Percentiles rank a stretch among this genome's conserved stretches.
These are phyloP conservation scores for Apostichopus japonicus DNA, from an alignment of 35 echinoderm and acorn worm species.

Conservation along the genomic window DNA sequence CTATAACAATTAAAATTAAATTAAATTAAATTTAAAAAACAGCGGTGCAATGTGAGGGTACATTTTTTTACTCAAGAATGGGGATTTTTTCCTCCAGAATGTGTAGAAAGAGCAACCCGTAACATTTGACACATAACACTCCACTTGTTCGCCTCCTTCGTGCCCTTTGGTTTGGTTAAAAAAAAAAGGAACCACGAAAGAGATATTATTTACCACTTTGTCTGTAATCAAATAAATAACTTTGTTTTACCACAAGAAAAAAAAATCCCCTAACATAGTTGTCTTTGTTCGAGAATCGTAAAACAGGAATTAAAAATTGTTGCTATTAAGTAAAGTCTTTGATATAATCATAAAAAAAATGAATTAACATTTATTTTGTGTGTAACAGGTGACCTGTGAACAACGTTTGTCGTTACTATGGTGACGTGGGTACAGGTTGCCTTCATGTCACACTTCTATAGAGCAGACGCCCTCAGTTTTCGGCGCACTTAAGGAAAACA, in stretches of 20 bases:
- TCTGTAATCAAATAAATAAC: too few species aligned
- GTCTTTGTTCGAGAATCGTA: background rate
- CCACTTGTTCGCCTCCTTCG: too few species aligned
- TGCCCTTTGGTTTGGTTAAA: background rate
- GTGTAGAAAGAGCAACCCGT: too few species aligned
- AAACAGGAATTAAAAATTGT: background rate
- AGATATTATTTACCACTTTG: too few species aligned
- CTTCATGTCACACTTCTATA: background rate
- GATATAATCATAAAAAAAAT: background rate
- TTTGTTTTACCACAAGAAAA: too few species aligned
- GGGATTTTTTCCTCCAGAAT: too few species aligned
- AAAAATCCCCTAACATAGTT: background rate
- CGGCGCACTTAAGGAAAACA: background rate
- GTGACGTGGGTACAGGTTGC: background rate
- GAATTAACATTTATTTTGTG: conserved; percentile 38
- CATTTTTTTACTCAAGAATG: too few species aligned
- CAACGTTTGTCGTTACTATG: background rate
- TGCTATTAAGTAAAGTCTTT: background rate
- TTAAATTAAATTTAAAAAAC: too few species aligned
- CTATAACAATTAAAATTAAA: too few species aligned
- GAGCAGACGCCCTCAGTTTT: background rate
- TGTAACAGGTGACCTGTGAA: conserved; percentile 24
- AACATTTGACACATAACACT: too few species aligned
- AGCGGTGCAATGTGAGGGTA: too few species aligned
- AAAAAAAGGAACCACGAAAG: background rate